Conservation (phyloP, 2,113 vertebrate genomes). For the Sceloporus undulatus region DNA sequence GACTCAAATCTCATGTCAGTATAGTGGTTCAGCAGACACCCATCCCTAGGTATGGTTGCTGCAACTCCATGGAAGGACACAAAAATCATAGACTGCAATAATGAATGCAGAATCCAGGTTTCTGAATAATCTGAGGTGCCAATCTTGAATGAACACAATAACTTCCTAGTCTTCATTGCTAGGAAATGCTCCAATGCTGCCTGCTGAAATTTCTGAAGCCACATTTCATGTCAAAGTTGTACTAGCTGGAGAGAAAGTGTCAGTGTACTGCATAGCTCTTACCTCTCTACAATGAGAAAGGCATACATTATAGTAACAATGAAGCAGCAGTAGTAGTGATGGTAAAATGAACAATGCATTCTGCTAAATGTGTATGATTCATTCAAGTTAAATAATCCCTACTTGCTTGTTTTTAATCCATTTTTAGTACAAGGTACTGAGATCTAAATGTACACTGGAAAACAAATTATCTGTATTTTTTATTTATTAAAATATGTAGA, state of each 20-base stretch:
- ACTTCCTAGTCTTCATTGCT: background rate
- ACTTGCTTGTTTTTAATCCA: background rate
- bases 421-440: no score
- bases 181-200: background rate
- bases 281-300: background rate
- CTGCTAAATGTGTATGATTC: background rate
- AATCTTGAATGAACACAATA: no score
- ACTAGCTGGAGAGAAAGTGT: background rate
- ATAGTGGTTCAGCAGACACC: background rate
- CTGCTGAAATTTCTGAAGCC: background rate
- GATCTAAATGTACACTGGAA: no score
- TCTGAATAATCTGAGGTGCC: background rate
- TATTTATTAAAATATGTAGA: no score
- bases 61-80: background rate
- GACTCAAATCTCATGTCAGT: background rate
- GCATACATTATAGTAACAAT: background rate
- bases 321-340: background rate
- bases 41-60: no score
- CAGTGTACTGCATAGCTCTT: background rate
- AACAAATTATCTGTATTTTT: no score
- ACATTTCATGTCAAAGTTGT: background rate
- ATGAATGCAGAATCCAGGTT: background rate
- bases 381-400: background rate
- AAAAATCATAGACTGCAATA: background rate
- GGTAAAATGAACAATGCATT: background rate